Evolutionary conservation across 2,113 vertebrate species (phyloP).

Genomic region (Pterocles orientalis): DNA sequence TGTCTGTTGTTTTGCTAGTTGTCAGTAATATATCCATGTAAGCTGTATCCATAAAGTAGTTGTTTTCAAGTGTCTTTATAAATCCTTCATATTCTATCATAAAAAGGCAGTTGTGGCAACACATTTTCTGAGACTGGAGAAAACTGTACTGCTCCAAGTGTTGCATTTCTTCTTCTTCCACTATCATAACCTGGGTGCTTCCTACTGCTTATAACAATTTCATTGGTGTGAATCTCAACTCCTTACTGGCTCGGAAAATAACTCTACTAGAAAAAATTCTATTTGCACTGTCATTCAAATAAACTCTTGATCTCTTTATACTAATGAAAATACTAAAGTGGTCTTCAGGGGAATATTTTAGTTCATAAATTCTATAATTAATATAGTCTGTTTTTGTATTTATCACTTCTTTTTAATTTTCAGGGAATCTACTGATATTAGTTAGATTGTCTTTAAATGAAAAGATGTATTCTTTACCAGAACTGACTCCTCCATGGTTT

Average conservation of each 20-base stretch:
- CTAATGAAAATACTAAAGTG: neutral
- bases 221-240: rapidly evolving
- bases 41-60: neutral
- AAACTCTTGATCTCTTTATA: neutral
- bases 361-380: neutral
- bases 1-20: neutral
- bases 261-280: neutral
- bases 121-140: rapidly evolving
- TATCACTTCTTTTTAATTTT: neutral
- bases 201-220: neutral
- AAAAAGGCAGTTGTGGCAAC: neutral
- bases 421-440: neutral
- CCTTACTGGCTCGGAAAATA: neutral
- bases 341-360: neutral
- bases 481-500: neutral
- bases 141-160: neutral
- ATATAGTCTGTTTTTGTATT: neutral
- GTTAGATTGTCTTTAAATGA: neutral
- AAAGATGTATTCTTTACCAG: neutral
- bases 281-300: neutral
- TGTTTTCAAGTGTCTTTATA: neutral
- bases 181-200: neutral
- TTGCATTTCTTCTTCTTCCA: neutral
- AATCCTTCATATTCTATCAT: neutral
- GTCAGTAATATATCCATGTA: neutral